Evolutionary conservation across 1,140 invertebrate species (phyloP).

Genomic region (Cephus cinctus): DNA sequence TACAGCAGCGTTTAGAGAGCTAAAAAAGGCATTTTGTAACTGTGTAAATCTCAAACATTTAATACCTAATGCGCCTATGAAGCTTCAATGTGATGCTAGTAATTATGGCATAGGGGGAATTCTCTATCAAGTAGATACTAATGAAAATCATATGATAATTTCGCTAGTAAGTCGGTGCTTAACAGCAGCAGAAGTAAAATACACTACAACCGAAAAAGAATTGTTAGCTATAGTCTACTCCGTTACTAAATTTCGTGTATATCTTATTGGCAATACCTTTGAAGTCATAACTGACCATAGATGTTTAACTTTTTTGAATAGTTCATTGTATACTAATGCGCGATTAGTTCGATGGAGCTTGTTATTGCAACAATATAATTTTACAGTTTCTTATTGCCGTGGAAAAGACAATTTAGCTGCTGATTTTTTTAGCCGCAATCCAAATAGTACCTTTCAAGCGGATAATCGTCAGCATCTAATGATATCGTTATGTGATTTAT

Average conservation of each 20-base stretch:
- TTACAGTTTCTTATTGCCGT: background rate
- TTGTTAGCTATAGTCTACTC: background rate
- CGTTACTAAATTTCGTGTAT: background rate
- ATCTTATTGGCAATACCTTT: slow-evolving; percentile 1
- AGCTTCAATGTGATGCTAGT: background rate
- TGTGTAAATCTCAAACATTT: background rate
- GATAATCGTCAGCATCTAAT: background rate
- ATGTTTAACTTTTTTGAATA: too few relatives aligned
- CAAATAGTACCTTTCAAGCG: background rate
- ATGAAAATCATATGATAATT: background rate
- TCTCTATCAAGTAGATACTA: background rate
- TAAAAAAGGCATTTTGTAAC: too few relatives aligned
- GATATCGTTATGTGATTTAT: background rate
- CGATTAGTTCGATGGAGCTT: background rate
- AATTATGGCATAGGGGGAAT: background rate
- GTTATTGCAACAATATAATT: background rate
- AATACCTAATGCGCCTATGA: background rate
- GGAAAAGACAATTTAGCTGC: background rate
- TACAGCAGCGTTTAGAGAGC: too few relatives aligned
- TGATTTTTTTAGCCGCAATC: background rate
- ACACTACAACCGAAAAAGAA: background rate
- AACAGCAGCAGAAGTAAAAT: background rate
- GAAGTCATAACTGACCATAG: slow-evolving; percentile 3
- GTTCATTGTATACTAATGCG: too few relatives aligned
- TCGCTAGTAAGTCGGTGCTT: slow-evolving; percentile 1